Evolutionary conservation across 2,888 invertebrate genomes (phyloP), one percentile per base, ranked within the genome.

Genomic region (Sisyra nigra): DNA sequence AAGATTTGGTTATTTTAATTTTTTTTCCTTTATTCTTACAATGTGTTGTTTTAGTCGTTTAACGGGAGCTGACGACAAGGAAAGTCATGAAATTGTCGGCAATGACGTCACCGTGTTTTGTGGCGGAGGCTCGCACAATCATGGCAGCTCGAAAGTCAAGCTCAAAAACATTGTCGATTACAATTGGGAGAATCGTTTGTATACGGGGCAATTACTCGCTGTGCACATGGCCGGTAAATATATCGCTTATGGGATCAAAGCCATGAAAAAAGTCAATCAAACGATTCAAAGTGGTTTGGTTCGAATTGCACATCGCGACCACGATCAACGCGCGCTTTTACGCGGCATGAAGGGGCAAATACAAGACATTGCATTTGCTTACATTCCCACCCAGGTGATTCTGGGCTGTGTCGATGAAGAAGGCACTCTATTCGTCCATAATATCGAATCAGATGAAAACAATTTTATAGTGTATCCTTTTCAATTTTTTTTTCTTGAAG

Each of bases 291-390:
- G 24, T 46, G 83, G 84, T 44, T 81, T 86, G 68, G 84, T 94
- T 6, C 72, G 93, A 34, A 80, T 96, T 9, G 78, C 86, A 7
- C 85, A 87, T 61, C 72, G 75, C 51, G 80, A 80, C 47, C 72
- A 76, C 2, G 76, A 83, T 52, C 71, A 79, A 49, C 72, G 93
- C 43, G 74, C 80, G 2, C 68, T 94, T 15, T 76, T 94, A 42
- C 89, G 88, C 60, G 89, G 88, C 34, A 82, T 89, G 71, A 75
- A 75, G 41, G 91, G 89, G 32, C 72, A 82, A 59, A 83, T 94
- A n/a, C 76, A 86, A 60, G 96, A 96, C 61, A 63, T 96, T 40
- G 78, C 91, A 2, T 96, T 96, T 66, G 88, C 93, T 3, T 81
- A 86, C 58, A 77, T 85, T 37, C 72, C 75, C 48, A 71, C 74